Evolutionary conservation across 2,888 invertebrate genomes (phyloP), one percentile per base, ranked within the genome.

Genomic region (Cerastoderma edule): DNA sequence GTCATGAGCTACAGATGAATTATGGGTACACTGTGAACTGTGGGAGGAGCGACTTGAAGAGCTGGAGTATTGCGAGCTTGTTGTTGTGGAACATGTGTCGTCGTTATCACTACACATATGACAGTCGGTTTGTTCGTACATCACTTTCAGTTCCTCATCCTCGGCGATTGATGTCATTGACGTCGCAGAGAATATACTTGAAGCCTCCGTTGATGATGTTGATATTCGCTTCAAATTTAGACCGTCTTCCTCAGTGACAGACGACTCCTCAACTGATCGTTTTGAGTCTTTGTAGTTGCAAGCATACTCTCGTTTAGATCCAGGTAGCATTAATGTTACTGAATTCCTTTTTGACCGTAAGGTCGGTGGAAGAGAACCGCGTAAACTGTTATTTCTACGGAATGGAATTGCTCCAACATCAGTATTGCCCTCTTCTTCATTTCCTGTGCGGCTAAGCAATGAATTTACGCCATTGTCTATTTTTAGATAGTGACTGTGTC

Each of bases 121-220:
- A 70, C 69, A 77, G 39, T 82, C 82, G 27, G 67, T 53, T 27
- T 72, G 74, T 60, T 71, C 75, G 46, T 79, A 79, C 35, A 74
- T 63, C 30, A 73, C 67, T 53, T 68, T 57, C 10, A 78, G 54
- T 48, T 84, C 83, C 16, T 78, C 78, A 39, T 60, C 60, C 64
- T 86, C 86, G 2, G 80, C 83, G 46, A 86, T 84, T 13, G 86
- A 86, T 16, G 83, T 78, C 80, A 86, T 86, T 19, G 86, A 86
- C 46, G 80, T 81, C 8, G 84, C 77, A 22, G 86, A 86, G 48
- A 83, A 75, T 46, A 83, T 67, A 67, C 84, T 83, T 4, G 84
- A 86, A 24, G 83, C 86, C 50, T 85, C 85, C 33, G 83, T 84
- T 10, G 86, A 84, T 50, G 86, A 84, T 46, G 81, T 83, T 39